Evolutionary conservation across 2,888 invertebrate genomes (phyloP), one percentile per base, ranked within the genome.

Genomic region (Conchocele bisecta): DNA sequence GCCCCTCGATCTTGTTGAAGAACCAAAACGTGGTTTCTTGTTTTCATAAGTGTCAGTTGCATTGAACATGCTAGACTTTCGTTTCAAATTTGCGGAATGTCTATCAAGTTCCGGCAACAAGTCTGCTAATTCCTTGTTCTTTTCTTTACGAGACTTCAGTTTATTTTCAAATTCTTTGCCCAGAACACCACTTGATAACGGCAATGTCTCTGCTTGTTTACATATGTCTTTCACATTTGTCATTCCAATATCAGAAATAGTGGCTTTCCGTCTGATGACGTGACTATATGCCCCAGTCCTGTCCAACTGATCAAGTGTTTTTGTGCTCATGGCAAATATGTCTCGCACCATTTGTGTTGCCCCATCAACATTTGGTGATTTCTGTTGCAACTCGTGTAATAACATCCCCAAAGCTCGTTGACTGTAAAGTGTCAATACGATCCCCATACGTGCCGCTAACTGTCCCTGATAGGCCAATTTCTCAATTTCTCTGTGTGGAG

Each of bases 381-480:
- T n/a, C n/a, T n/a, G n/a, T n/a, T n/a, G n/a, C n/a, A n/a, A n/a
- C n/a, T n/a, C n/a, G n/a, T n/a, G n/a, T n/a, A n/a, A n/a, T n/a
- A n/a, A n/a, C n/a, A n/a, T n/a, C n/a, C n/a, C 35, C 13, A 59
- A 31, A 13, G 63, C 58, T 24, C 60, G 68, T 59, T 73, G 64
- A 31, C 54, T 31, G 42, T 68, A 69, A 3, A 41, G 11, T n/a
- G 44, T 29, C 9, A 64, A 44, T 20, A 74, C 41, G 20, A 67
- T 54, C 20, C 57, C 65, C 57, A 69, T 72, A 1, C 41, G 17
- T 6, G 71, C 66, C 20, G 66, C 65, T 7, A 48, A 17, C 39
- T 72, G 66, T 15, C 74, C 67, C 33, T 67, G 53, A 57, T 57
- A 72, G 6, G 51, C 59, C 5, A 67, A 17, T 20, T 44, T 72